phyloP scores from a whole-genome alignment of 1,140 invertebrate genomes.

The Neoseiulus cucumeris region DNA sequence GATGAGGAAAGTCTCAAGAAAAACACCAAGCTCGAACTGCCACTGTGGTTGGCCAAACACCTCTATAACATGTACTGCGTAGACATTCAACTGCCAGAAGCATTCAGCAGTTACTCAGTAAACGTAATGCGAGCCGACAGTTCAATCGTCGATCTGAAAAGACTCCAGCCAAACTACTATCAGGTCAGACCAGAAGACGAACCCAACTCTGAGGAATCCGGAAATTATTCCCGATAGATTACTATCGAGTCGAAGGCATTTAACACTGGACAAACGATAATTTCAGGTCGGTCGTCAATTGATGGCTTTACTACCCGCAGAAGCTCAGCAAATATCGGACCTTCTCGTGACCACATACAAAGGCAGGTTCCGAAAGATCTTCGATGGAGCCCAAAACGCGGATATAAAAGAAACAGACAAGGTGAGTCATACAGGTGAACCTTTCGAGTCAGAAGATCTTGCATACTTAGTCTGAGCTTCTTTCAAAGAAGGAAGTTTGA shows the following conservation, averaged over 20 bases:
- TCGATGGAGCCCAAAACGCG: conserved; percentile 42
- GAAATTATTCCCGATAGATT: too few relatives aligned
- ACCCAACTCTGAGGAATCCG: too few relatives aligned
- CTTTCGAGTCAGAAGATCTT: too few relatives aligned
- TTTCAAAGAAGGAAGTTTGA: too few relatives aligned
- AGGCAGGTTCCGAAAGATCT: conserved; percentile 38
- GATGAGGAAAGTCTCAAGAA: conserved; percentile 40
- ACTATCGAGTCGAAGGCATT: too few relatives aligned
- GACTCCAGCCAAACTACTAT: conserved; percentile 51
- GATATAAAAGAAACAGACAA: conserved; percentile 32
- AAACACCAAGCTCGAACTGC: conserved; percentile 48
- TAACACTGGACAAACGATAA: too few relatives aligned
- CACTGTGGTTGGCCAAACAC: conserved; percentile 34
- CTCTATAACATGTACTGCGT: conserved; percentile 35
- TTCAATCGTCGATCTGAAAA: conserved; percentile 50
- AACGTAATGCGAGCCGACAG: conserved; percentile 60
- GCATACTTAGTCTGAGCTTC: too few relatives aligned
- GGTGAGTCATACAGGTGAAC: too few relatives aligned
- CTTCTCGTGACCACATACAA: conserved; percentile 40
- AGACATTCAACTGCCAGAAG: conserved; percentile 44
- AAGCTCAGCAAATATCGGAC: conserved; percentile 37
- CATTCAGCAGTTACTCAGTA: conserved; percentile 52
- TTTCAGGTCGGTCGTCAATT: conserved; percentile 46
- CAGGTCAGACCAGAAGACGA: neutral
- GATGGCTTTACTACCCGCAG: conserved; percentile 39